Base-by-base conservation (phyloP, 2,888 invertebrate species). In the Falcaria lacertinaria region DNA sequence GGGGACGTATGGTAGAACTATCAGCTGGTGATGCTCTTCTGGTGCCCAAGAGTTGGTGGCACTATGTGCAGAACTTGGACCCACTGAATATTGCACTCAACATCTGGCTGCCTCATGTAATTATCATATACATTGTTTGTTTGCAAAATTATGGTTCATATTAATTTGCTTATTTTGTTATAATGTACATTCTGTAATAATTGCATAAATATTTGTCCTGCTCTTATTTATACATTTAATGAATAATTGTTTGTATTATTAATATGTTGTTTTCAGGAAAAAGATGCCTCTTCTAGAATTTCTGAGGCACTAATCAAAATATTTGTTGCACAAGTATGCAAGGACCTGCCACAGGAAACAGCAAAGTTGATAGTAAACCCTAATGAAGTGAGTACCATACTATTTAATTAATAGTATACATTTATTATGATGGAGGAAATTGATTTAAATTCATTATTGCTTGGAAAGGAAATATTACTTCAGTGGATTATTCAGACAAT, bases 41-140 rank as follows among this genome's bases (percentile, higher is more conserved):
- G 63, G 95, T 99, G 5, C 98, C 98, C 0, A 91, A 92, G 48
- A 94, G 95, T 48, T 99, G 98, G 98, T 99, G 98, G 98, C 98
- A 98, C 86, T 98, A 95, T 85, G 98, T 98, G 0, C 96, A 97
- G 79, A 97, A 97, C 71, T 79, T 93, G 25, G 95, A 96, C 88
- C 86, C 90, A 2, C 74, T 89, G 32, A 90, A 93, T 38, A 90
- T 94, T 25, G 87, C 92, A 42, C 80, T 94, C 4, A 94, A 94
- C 65, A 85, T 89, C 33, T 94, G 94, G 94, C 75, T 98, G 52
- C 95, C 96, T 36, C 79, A 95, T 80, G 94, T 93, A 85, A 75
- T 80, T 74, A 42, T 14, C 11, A 35, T 11, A n/a, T 5, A 13
- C 1, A 22, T 17, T 7, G n/a, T 16, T 38, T 34, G 15, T 16